These are phyloP conservation scores for Anabas testudineus DNA, from an alignment of 2,797 vertebrate genomes.

Conservation along the genomic window DNA sequence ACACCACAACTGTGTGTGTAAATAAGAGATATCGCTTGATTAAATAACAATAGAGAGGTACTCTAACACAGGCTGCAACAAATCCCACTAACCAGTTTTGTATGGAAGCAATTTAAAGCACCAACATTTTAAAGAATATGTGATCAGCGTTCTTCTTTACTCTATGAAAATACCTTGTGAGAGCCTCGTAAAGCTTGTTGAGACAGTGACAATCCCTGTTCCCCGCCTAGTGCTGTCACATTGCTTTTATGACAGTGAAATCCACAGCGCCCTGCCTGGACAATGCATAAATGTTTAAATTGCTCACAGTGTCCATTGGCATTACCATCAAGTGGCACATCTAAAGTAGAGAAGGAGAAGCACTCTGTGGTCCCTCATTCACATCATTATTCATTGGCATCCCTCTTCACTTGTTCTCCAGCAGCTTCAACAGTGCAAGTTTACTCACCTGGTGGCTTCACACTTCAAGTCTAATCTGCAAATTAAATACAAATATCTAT, in stretches of 20 bases:
- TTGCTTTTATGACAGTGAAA: slow-evolving; percentile 86
- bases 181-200: slow-evolving; percentile 67
- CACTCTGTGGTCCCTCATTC: slow-evolving; percentile 70
- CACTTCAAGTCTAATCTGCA: slow-evolving; percentile 51
- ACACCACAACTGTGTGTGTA: slow-evolving; percentile 43
- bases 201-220: slow-evolving; percentile 78
- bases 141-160: slow-evolving; percentile 23
- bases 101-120: slow-evolving; percentile 5
- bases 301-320: slow-evolving; percentile 87
- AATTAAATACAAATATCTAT: slow-evolving; percentile 49
- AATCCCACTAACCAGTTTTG: slow-evolving; percentile 8
- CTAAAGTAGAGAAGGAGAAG: slow-evolving; percentile 75
- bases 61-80: background rate
- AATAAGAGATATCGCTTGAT: slow-evolving; percentile 47
- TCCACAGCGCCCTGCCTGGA: slow-evolving; percentile 84
- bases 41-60: slow-evolving; percentile 37
- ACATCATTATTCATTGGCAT: slow-evolving; percentile 78
- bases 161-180: slow-evolving; percentile 43
- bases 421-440: slow-evolving; percentile 62
- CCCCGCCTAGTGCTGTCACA: slow-evolving; percentile 85
- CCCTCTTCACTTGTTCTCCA: slow-evolving; percentile 71
- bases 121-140: slow-evolving; percentile 22
- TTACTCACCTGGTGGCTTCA: slow-evolving; percentile 57
- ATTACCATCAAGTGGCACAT: slow-evolving; percentile 88
- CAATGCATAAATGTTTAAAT: slow-evolving; percentile 92